Conservation (phyloP, 2,888 invertebrate genomes). For the Andrena minutula region DNA sequence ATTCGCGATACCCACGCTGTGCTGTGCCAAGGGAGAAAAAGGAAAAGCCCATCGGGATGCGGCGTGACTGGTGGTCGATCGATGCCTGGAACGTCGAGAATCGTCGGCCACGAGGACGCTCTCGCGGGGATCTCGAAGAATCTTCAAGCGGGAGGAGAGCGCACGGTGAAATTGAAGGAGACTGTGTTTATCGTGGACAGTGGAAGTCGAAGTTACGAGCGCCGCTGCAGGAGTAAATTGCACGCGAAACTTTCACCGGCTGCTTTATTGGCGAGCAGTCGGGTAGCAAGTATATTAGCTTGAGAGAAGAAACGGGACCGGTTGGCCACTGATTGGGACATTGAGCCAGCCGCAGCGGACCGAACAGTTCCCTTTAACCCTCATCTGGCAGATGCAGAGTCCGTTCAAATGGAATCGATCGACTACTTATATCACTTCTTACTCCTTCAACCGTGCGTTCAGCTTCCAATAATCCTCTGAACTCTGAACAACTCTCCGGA, state of each 20-base stretch:
- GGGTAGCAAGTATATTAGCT: conserved; percentile 42
- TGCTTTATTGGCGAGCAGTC: conserved; percentile 46
- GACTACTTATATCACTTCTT: no score
- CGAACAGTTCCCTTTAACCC: not conserved
- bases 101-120: not conserved
- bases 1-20: conserved; percentile 47
- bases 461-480: no score
- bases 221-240: conserved; percentile 36
- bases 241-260: conserved; percentile 56
- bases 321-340: conserved; percentile 57
- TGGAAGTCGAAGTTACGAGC: conserved; percentile 37
- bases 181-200: conserved; percentile 30
- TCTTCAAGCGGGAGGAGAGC: not conserved
- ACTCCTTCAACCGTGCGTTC: no score
- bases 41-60: not conserved
- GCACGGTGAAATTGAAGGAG: conserved; percentile 36
- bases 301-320: conserved; percentile 41
- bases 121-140: not conserved
- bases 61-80: conserved; percentile 16
- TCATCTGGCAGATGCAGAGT: not conserved
- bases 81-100: not conserved
- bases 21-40: not conserved
- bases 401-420: not conserved
- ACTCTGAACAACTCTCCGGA: no score
- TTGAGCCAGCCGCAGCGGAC: conserved; percentile 51